phyloP scores from a whole-genome alignment of 2,797 vertebrate genomes.

The Harpagifer antarcticus region DNA sequence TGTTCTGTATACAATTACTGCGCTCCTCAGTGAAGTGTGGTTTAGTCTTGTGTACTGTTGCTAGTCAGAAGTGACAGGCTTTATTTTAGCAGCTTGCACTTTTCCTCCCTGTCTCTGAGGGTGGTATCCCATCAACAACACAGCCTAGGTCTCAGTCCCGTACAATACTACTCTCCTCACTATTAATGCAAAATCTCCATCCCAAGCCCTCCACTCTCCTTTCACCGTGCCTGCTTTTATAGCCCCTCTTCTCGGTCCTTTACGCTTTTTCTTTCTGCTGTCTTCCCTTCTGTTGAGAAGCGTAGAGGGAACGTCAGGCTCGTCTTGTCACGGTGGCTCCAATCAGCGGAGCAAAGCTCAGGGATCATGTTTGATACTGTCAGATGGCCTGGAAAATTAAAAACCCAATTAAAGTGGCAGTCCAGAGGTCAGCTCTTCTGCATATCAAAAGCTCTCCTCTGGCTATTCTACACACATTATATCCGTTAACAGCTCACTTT shows the following conservation, averaged over 20 bases:
- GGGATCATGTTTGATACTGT: slow-evolving; percentile 99
- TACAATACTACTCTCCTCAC: slow-evolving; percentile 75
- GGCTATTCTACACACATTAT: slow-evolving; percentile 99
- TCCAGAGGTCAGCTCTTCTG: slow-evolving; percentile 98
- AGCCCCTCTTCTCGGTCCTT: slow-evolving; percentile 56
- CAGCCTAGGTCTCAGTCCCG: slow-evolving; percentile 54
- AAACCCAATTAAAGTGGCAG: slow-evolving; percentile 99
- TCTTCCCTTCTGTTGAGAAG: slow-evolving; percentile 69
- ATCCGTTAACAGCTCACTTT: slow-evolving; percentile 99
- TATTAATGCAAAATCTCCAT: slow-evolving; percentile 81
- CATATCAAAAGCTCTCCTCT: slow-evolving; percentile 99
- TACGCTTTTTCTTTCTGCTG: slow-evolving; percentile 64
- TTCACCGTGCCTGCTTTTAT: slow-evolving; percentile 71
- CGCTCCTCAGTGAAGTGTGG: slow-evolving; percentile 52
- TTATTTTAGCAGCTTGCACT: slow-evolving; percentile 78
- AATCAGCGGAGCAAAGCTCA: slow-evolving; percentile 95
- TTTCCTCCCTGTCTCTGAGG: slow-evolving; percentile 77
- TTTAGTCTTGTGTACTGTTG: slow-evolving; percentile 66
- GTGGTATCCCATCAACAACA: slow-evolving; percentile 79
- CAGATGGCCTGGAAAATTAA: slow-evolving; percentile 99
- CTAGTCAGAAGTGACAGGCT: slow-evolving; percentile 79
- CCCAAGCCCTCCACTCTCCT: slow-evolving; percentile 72
- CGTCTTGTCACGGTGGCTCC: slow-evolving; percentile 92
- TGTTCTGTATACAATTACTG: slow-evolving; percentile 49
- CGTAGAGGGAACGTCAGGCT: slow-evolving; percentile 65